Percentiles rank a stretch among this genome's conserved stretches.
phyloP scores from a whole-genome alignment of 2,113 vertebrate genomes.

The Mesoclemmys tuberculata region DNA sequence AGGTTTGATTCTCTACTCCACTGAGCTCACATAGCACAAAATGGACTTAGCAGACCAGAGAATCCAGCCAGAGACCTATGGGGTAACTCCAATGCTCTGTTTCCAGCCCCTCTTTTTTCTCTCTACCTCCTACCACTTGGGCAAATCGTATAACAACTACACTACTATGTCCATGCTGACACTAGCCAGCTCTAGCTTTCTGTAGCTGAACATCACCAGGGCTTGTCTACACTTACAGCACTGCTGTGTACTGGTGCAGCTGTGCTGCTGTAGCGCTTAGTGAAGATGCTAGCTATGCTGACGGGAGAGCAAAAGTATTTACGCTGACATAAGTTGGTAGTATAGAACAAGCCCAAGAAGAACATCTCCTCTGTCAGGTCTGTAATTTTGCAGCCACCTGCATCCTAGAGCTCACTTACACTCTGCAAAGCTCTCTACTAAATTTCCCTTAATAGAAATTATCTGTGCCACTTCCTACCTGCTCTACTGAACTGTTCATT shows the following conservation, averaged over 20 bases:
- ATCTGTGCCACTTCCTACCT: neutral
- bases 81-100: no score
- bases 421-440: neutral
- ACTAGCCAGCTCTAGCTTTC: neutral
- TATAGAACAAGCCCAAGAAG: neutral
- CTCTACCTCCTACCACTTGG: constrained; percentile 19
- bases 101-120: neutral
- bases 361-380: neutral
- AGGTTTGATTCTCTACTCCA: neutral
- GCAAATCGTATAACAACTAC: constrained; percentile 25
- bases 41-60: neutral
- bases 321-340: neutral
- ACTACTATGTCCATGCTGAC: constrained; percentile 50
- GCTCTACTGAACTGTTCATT: neutral
- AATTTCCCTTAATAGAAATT: neutral
- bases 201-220: no score
- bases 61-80: neutral
- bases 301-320: neutral
- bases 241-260: no score
- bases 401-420: neutral
- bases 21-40: neutral
- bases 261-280: no score
- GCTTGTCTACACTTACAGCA: no score
- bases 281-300: no score
- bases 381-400: neutral